phyloP scores from a whole-genome alignment of 2,113 vertebrate genomes.

The Nothobranchius furzeri region DNA sequence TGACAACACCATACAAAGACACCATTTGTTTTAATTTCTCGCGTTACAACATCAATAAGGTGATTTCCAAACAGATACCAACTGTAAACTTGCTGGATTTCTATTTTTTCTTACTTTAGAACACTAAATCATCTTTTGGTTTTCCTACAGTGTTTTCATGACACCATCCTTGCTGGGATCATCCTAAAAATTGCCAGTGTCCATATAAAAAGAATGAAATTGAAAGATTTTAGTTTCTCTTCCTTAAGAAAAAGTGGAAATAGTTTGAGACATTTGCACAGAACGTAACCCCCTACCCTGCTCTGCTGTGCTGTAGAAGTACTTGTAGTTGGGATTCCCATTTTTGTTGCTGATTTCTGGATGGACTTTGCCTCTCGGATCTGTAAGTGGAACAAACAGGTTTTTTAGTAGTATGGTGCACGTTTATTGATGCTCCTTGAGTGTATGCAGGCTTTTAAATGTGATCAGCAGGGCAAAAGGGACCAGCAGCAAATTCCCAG shows the following conservation, averaged over 20 bases:
- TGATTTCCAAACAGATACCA: too few relatives aligned
- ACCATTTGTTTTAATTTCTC: background rate
- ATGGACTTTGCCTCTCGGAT: constrained; percentile 90
- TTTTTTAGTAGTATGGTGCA: background rate
- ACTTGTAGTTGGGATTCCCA: constrained; percentile 97
- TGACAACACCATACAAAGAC: background rate
- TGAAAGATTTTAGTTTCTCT: too few relatives aligned
- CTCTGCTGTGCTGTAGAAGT: constrained; percentile 94
- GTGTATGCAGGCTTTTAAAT: background rate
- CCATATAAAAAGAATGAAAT: too few relatives aligned
- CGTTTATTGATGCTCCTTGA: background rate
- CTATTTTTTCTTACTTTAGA: too few relatives aligned
- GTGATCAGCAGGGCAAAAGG: background rate
- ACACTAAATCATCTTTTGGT: too few relatives aligned
- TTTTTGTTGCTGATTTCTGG: constrained; percentile 94
- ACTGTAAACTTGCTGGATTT: too few relatives aligned
- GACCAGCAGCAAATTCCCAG: background rate
- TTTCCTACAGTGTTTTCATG: too few relatives aligned
- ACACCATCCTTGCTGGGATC: too few relatives aligned
- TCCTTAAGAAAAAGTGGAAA: background rate
- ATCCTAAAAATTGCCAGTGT: too few relatives aligned
- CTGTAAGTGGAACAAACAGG: constrained; percentile 67
- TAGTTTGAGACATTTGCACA: background rate
- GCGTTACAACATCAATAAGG: background rate
- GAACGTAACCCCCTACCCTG: constrained; percentile 81